Evolutionary conservation across 1,140 invertebrate genomes (phyloP).

Genomic region (Battus philenor): DNA sequence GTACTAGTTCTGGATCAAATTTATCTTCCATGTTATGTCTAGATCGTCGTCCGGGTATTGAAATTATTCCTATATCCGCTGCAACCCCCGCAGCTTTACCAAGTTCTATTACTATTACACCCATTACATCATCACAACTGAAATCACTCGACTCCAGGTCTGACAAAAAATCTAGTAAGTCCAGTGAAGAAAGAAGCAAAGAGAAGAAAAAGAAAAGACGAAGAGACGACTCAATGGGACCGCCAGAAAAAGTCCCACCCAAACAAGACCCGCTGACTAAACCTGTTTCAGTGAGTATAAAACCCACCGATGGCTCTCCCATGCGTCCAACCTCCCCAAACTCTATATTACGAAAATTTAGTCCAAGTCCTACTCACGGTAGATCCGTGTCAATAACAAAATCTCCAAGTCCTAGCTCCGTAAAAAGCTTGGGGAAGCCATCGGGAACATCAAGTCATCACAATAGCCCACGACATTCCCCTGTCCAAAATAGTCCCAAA

Average conservation of each 20-base stretch:
- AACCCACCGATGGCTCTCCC: conserved; percentile 82
- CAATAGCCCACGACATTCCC: conserved; percentile 84
- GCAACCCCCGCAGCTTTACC: conserved; percentile 79
- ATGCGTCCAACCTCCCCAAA: conserved; percentile 79
- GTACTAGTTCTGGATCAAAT: conserved; percentile 61
- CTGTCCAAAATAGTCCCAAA: conserved; percentile 86
- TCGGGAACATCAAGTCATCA: conserved; percentile 77
- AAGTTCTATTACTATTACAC: conserved; percentile 90
- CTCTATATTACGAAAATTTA: conserved; percentile 81
- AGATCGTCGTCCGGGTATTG: conserved; percentile 84
- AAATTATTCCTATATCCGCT: conserved; percentile 86
- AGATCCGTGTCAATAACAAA: conserved; percentile 76
- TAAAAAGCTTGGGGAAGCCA: conserved; percentile 75
- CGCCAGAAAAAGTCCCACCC: conserved; percentile 86
- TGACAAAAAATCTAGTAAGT: conserved; percentile 81
- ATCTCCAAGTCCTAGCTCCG: conserved; percentile 75
- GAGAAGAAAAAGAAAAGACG: conserved; percentile 89
- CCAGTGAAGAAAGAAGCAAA: conserved; percentile 79
- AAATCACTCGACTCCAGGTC: conserved; percentile 79
- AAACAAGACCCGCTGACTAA: conserved; percentile 85
- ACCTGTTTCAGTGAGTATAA: conserved; percentile 84
- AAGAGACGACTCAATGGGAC: conserved; percentile 88
- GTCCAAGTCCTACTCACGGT: conserved; percentile 81
- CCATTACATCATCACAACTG: conserved; percentile 79
- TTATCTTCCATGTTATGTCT: conserved; percentile 81